These are phyloP conservation scores for Romanogobio albipinnatus DNA, from an alignment of 2,113 vertebrate genomes.

Conservation along the genomic window DNA sequence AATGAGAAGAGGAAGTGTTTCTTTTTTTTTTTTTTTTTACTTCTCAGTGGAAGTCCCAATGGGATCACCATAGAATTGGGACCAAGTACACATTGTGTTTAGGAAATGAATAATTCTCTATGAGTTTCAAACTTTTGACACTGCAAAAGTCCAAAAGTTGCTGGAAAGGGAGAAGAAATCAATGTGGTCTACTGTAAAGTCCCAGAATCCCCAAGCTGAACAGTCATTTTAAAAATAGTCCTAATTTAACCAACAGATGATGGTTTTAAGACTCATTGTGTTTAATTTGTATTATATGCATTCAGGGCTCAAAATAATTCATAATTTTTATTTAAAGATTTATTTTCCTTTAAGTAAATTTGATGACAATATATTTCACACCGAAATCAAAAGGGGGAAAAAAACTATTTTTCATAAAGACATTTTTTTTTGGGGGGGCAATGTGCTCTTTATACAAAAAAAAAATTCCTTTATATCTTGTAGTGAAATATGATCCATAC, in stretches of 20 bases:
- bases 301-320: background rate
- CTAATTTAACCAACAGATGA: background rate
- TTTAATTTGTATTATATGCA: background rate
- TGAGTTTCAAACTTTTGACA: slow-evolving; percentile 33
- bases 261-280: background rate
- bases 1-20: slow-evolving; percentile 18
- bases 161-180: slow-evolving; percentile 36
- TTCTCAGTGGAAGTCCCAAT: slow-evolving; percentile 44
- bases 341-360: background rate
- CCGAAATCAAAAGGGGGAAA: background rate
- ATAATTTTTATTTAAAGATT: background rate
- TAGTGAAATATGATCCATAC: background rate
- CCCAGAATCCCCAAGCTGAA: slow-evolving; percentile 25
- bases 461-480: background rate
- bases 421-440: background rate
- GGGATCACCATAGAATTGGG: slow-evolving; percentile 48
- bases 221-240: background rate
- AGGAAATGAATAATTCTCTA: slow-evolving; percentile 56
- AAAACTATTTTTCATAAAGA: background rate
- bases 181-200: slow-evolving; percentile 36
- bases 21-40: slow-evolving; percentile 49
- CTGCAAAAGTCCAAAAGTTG: slow-evolving; percentile 20
- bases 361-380: background rate
- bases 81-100: slow-evolving; percentile 58
- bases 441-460: background rate